Evolutionary conservation across 2,888 invertebrate species (phyloP).

Genomic region (Amphipyra tragopoginis): DNA sequence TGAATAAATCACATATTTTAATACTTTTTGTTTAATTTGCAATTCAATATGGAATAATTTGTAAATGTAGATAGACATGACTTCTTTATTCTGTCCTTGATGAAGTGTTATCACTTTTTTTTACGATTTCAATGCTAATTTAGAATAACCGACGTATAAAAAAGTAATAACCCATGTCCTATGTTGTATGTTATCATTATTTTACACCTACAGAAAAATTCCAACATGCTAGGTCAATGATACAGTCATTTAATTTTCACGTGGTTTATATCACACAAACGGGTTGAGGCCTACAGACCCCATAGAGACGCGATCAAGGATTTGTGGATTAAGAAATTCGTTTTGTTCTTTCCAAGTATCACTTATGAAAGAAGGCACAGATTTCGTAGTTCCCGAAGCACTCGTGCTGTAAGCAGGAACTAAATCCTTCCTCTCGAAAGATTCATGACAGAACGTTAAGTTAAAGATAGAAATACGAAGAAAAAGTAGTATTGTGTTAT

Average conservation of each 20-base stretch:
- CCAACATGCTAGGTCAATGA: constrained; percentile 12
- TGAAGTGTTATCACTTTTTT: constrained; percentile 13
- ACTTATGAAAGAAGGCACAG: too few relatives aligned
- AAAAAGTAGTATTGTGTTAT: background rate
- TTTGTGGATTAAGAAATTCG: background rate
- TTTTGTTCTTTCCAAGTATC: too few relatives aligned
- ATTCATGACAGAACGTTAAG: background rate
- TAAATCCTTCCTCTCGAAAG: too few relatives aligned
- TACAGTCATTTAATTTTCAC: background rate
- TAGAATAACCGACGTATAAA: background rate
- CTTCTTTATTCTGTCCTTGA: constrained; percentile 23
- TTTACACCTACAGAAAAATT: constrained; percentile 18
- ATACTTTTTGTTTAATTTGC: constrained; percentile 48
- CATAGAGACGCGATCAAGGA: background rate
- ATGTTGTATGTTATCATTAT: constrained; percentile 10
- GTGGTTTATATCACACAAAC: background rate
- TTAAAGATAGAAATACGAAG: background rate
- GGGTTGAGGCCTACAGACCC: too few relatives aligned
- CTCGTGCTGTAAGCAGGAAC: too few relatives aligned
- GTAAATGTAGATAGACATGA: constrained; percentile 10
- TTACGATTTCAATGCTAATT: too few relatives aligned
- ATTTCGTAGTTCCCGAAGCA: too few relatives aligned
- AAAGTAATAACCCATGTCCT: background rate
- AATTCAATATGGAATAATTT: constrained; percentile 46
- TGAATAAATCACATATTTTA: constrained; percentile 51